These are phyloP conservation scores for Dromius quadrimaculatus DNA, from an alignment of 2,888 invertebrate species.

Conservation along the genomic window DNA sequence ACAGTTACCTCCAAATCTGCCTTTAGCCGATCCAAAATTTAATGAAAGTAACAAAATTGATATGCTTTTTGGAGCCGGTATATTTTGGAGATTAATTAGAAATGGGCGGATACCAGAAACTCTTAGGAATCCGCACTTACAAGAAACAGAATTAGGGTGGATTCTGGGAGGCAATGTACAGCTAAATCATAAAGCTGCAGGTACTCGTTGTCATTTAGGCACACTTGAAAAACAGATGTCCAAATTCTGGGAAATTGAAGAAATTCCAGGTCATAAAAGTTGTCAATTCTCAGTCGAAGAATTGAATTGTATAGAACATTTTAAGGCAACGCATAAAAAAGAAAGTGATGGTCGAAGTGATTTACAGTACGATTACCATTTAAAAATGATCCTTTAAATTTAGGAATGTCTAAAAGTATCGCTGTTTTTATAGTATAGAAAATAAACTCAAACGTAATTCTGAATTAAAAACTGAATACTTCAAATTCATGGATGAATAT, in stretches of 20 bases:
- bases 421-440: not conserved
- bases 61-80: constrained; percentile 8
- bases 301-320: constrained; percentile 7
- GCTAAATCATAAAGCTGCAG: not conserved
- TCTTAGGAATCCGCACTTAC: not conserved
- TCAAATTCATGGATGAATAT: too few species aligned
- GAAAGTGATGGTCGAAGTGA: too few species aligned
- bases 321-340: not conserved
- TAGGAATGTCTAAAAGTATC: constrained; percentile 2
- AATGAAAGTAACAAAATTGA: constrained; percentile 11
- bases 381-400: not conserved
- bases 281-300: not conserved
- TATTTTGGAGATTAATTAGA: constrained; percentile 16
- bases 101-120: constrained; percentile 6
- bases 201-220: constrained; percentile 1
- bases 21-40: constrained; percentile 10
- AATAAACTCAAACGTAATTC: not conserved
- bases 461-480: not conserved
- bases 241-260: constrained; percentile 10
- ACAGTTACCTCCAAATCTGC: not conserved
- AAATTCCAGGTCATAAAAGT: not conserved
- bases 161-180: constrained; percentile 19
- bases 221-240: constrained; percentile 12
- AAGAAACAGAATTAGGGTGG: constrained; percentile 8
- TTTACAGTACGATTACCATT: not conserved